These are phyloP conservation scores for Neoniphon sammara DNA, from an alignment of 2,797 vertebrate species.

Conservation along the genomic window DNA sequence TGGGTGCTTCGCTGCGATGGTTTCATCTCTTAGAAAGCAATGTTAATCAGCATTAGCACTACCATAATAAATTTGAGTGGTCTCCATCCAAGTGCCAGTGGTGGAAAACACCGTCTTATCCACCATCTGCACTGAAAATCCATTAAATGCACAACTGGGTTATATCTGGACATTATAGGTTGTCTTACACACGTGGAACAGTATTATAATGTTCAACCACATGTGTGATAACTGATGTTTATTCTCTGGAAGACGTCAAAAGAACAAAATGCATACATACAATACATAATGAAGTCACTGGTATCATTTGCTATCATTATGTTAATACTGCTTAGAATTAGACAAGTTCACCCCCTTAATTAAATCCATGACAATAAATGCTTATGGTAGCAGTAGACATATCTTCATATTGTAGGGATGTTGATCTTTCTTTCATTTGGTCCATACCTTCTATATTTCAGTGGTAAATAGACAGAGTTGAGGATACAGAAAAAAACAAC, in stretches of 20 bases:
- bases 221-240: background rate
- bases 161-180: no score
- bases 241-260: background rate
- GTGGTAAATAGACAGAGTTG: no score
- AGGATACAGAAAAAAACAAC: no score
- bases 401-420: background rate
- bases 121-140: no score
- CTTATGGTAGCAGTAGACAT: background rate
- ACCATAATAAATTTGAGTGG: background rate
- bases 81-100: background rate
- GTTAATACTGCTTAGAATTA: no score
- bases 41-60: background rate
- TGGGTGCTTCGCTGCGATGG: background rate
- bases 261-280: no score
- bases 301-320: background rate
- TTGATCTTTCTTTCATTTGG: background rate
- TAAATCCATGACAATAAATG: no score
- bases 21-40: conserved; percentile 1
- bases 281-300: background rate
- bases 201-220: background rate
- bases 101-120: background rate
- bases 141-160: no score
- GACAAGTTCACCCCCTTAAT: no score
- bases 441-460: background rate
- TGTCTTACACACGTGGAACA: no score